Evolutionary conservation across 2,113 vertebrate species (phyloP).

Genomic region (Pseudorasbora parva): DNA sequence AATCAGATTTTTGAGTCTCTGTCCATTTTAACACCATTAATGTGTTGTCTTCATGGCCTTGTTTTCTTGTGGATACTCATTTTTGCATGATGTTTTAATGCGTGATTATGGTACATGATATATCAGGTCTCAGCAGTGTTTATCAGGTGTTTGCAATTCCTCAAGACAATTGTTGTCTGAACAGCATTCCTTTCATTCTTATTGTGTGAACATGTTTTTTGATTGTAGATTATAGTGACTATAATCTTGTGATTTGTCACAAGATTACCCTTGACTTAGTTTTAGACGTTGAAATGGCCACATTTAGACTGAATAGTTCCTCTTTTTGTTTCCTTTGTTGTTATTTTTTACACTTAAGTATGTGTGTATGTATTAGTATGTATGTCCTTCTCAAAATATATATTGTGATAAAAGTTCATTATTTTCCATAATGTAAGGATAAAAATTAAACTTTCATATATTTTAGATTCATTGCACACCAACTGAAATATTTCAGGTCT

Average conservation of each 20-base stretch:
- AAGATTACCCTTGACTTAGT: not conserved
- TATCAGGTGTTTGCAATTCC: not conserved
- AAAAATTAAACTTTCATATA: too few relatives aligned
- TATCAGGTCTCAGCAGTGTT: not conserved
- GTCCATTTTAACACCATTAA: not conserved
- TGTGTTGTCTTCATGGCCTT: not conserved
- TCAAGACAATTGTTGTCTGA: not conserved
- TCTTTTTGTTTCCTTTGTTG: not conserved
- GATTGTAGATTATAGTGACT: not conserved
- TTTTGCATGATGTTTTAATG: not conserved
- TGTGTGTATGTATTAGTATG: too few relatives aligned
- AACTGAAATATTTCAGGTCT: too few relatives aligned
- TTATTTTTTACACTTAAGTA: too few relatives aligned
- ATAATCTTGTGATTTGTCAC: too few relatives aligned
- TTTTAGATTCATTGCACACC: too few relatives aligned
- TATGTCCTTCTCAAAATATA: too few relatives aligned
- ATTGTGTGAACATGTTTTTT: not conserved
- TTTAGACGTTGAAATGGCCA: not conserved
- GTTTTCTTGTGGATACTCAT: not conserved
- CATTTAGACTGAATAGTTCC: not conserved
- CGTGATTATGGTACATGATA: not conserved
- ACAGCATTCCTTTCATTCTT: slow-evolving; percentile 20
- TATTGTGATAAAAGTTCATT: too few relatives aligned
- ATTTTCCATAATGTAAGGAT: too few relatives aligned
- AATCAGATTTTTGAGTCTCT: not conserved